These are phyloP conservation scores for Drosophila equinoxialis DNA, from an alignment of 1,140 invertebrate species.

Conservation along the genomic window DNA sequence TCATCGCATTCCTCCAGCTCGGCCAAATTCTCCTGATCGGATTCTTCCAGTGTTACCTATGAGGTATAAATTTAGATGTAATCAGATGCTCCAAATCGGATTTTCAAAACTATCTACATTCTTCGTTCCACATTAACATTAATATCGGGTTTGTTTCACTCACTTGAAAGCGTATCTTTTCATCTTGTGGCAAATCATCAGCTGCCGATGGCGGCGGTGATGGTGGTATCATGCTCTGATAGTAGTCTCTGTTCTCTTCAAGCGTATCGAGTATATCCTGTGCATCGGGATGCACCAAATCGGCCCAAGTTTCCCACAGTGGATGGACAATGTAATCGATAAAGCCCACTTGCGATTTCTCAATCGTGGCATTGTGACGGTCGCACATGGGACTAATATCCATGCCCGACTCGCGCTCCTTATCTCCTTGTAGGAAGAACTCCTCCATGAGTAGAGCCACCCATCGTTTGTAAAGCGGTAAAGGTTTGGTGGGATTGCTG, in stretches of 20 bases:
- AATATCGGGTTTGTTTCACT: background rate
- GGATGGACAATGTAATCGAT: constrained; percentile 99
- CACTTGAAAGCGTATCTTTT: constrained; percentile 88
- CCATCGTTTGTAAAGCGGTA: constrained; percentile 96
- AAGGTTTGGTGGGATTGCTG: constrained; percentile 99
- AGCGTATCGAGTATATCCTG: constrained; percentile 98
- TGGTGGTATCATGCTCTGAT: constrained; percentile 93
- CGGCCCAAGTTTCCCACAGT: constrained; percentile 99
- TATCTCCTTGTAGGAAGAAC: constrained; percentile 98
- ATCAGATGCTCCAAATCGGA: no score
- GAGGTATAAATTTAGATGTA: background rate
- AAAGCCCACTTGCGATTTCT: constrained; percentile 99
- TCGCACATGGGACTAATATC: constrained; percentile 99
- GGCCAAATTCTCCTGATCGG: constrained; percentile 86
- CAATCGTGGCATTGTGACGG: constrained; percentile 96
- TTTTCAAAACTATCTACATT: no score
- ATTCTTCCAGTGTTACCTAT: constrained; percentile 93
- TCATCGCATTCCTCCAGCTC: constrained; percentile 85
- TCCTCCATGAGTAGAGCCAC: constrained; percentile 97
- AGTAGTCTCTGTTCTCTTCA: constrained; percentile 99
- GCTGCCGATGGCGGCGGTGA: constrained; percentile 89
- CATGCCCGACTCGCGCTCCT: constrained; percentile 95
- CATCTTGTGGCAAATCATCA: constrained; percentile 84
- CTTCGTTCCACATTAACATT: no score
- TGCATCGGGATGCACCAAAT: constrained; percentile 98